Conservation (phyloP, 92 coral and sea anemone genomes). For the Palythoa grandis region DNA sequence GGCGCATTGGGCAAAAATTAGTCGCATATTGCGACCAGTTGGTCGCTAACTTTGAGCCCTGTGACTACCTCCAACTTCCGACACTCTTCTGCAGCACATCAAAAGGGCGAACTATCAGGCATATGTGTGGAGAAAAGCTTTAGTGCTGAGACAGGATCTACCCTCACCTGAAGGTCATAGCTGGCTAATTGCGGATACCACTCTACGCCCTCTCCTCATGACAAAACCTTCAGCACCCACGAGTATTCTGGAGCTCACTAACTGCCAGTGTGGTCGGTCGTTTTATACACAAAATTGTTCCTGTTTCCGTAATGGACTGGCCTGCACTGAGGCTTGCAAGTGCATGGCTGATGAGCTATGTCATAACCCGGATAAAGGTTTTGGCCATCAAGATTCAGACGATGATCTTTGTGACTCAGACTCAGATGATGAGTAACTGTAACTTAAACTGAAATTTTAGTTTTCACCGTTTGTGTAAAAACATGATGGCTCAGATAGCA, state of each 20-base stretch:
- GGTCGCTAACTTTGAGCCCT: too few species aligned
- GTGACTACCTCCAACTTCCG: slow-evolving; percentile 44
- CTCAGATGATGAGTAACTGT: slow-evolving; percentile 8
- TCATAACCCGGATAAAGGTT: slow-evolving; percentile 1
- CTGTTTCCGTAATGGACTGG: neutral
- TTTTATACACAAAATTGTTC: too few species aligned
- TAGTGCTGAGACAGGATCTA: neutral
- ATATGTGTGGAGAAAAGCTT: slow-evolving; percentile 41
- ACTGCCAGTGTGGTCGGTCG: slow-evolving; percentile 3
- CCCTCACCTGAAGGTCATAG: slow-evolving; percentile 25
- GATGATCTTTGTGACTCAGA: neutral
- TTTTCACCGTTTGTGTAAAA: too few species aligned
- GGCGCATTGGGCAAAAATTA: too few species aligned
- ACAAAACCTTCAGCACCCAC: too few species aligned
- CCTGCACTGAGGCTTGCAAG: neutral
- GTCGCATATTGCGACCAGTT: too few species aligned
- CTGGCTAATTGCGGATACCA: neutral
- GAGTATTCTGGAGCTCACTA: neutral
- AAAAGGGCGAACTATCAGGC: slow-evolving; percentile 24
- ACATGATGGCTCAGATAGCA: too few species aligned
- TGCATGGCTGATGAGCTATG: neutral
- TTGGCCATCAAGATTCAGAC: neutral
- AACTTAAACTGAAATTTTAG: too few species aligned
- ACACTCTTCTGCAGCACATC: slow-evolving; percentile 7
- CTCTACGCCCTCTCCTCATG: neutral